Evolutionary conservation across 2,888 invertebrate genomes (phyloP).

Genomic region (Philopedon plagiatum): DNA sequence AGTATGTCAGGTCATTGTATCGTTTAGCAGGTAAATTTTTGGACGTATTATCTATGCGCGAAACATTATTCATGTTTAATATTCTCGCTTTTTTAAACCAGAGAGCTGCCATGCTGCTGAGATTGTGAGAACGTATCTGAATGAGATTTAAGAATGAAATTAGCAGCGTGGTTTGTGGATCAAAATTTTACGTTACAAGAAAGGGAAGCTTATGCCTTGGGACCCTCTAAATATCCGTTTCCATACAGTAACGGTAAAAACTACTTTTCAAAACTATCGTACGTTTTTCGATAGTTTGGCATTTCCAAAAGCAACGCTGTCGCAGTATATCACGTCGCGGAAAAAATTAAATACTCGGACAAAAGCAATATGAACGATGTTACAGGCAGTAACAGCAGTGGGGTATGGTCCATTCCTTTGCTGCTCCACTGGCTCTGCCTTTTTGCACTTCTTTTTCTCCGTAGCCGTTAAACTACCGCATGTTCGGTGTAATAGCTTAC

Average conservation of each 20-base stretch:
- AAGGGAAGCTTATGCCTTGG: too few species aligned
- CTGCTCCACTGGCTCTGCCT: slow-evolving; percentile 54
- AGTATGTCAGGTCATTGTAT: too few species aligned
- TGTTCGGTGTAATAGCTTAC: slow-evolving; percentile 65
- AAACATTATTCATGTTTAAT: too few species aligned
- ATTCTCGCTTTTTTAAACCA: too few species aligned
- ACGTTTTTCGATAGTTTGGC: slow-evolving; percentile 25
- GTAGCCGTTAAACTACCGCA: slow-evolving; percentile 60
- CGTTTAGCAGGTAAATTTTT: too few species aligned
- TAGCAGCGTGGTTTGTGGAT: background rate
- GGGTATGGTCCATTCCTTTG: slow-evolving; percentile 21
- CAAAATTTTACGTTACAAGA: too few species aligned
- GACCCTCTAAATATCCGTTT: too few species aligned
- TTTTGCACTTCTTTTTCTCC: slow-evolving; percentile 61
- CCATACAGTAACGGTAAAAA: too few species aligned
- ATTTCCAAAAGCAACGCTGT: slow-evolving; percentile 36
- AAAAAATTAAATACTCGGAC: slow-evolving; percentile 49
- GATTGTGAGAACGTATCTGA: background rate
- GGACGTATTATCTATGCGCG: too few species aligned
- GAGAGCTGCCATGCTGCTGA: too few species aligned
- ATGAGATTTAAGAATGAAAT: background rate
- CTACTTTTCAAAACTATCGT: slow-evolving; percentile 5
- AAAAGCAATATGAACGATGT: slow-evolving; percentile 57
- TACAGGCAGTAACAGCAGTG: slow-evolving; percentile 53
- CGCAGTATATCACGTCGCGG: slow-evolving; percentile 36